phyloP scores from a whole-genome alignment of 2,797 vertebrate species.

The Chiloscyllium punctatum region DNA sequence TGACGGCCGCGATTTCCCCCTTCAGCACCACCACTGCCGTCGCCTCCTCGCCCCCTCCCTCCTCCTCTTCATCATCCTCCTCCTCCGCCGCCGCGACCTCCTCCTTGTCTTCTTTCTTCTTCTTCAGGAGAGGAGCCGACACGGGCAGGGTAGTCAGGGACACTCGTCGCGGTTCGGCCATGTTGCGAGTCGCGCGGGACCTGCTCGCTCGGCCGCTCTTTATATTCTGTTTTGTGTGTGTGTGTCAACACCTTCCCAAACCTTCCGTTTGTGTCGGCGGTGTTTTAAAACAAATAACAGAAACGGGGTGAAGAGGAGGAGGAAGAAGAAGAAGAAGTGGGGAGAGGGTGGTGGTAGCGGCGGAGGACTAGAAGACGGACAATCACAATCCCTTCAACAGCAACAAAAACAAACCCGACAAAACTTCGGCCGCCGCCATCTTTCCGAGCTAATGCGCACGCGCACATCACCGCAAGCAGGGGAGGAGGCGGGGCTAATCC shows the following conservation, averaged over 20 bases:
- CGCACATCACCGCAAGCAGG: conserved; percentile 39
- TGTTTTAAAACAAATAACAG: too few relatives aligned
- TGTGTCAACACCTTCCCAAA: too few relatives aligned
- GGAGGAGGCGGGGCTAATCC: too few relatives aligned
- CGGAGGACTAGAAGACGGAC: not conserved
- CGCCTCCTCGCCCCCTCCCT: conserved; percentile 40
- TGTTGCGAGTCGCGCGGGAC: conserved; percentile 43
- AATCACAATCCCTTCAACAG: conserved; percentile 22
- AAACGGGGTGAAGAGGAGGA: not conserved
- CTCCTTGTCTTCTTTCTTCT: conserved; percentile 40
- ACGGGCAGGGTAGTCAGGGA: conserved; percentile 63
- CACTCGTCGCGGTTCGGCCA: conserved; percentile 75
- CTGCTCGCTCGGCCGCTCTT: too few relatives aligned
- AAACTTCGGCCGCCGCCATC: conserved; percentile 32
- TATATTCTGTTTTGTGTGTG: too few relatives aligned
- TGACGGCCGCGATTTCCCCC: conserved; percentile 43
- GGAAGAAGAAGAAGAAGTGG: not conserved
- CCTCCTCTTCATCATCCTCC: conserved; percentile 45
- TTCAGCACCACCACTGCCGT: conserved; percentile 44
- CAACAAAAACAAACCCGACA: conserved; percentile 37
- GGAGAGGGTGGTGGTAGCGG: too few relatives aligned
- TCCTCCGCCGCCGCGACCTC: conserved; percentile 44
- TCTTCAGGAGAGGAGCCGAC: conserved; percentile 54
- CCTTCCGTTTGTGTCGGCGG: too few relatives aligned
- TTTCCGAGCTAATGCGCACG: not conserved